Base-by-base conservation (phyloP, 2,113 vertebrate species). In the Sebastes fasciatus region DNA sequence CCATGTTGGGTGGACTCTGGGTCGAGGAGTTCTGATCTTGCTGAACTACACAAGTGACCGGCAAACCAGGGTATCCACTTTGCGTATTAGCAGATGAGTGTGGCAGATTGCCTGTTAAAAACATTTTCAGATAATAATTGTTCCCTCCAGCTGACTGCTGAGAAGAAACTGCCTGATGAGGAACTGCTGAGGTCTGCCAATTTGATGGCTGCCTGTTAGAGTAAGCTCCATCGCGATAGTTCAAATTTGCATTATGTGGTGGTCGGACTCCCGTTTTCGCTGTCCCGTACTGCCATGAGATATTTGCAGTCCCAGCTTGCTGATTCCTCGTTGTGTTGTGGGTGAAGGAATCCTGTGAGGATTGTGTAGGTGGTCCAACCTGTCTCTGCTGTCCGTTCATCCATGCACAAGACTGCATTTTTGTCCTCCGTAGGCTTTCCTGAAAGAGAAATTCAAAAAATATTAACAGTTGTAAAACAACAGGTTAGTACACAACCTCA, bases 331-430 rank as follows among this genome's bases (percentile, higher is more conserved):
- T 46, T 61, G n/a, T 19, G 4, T 57, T 5, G 0, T 26, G 1
- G 11, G 6, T 8, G 5, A 4, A 4, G n/a, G 63, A 16, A 67
- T 67, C 43, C 65, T 86, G 61, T 10, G 16, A 26, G 26, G 55
- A 26, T 42, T 86, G 80, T 6, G 52, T 2, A 10, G 10, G 2
- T 62, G 49, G 49, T 68, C 60, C 64, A 65, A 23, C 2, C 9
- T 70, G 67, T n/a, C 8, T 82, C 66, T 49, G 45, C 9, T 51
- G 52, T 46, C 76, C 82, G 58, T 65, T 86, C 0, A 55, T 75
- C 61, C 67, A 72, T 0, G 43, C 4, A 45, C 17, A 46, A 2
- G 72, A 79, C 42, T 86, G 26, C 91, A 94, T 93, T 57, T 71
- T 79, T 58, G 61, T 58, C 26, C 26, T 51, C 16, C 0, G 40